Percentiles rank a stretch among this genome's conserved stretches.
Evolutionary conservation across 1,140 invertebrate species (phyloP).

Genomic region (Drosophila ercepeae): DNA sequence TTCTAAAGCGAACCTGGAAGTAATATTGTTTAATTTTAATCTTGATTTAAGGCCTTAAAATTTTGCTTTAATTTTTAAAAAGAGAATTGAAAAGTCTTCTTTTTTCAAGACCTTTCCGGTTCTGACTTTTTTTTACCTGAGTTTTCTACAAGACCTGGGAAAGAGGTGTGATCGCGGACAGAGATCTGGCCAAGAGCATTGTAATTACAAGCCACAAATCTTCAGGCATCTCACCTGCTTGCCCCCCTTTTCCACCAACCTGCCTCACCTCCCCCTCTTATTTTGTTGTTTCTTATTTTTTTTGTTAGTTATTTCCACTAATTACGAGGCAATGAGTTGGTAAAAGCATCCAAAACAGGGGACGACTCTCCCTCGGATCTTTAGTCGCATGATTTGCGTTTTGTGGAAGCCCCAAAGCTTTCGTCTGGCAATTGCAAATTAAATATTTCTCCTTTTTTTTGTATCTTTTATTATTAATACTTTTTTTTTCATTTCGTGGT

Average conservation of each 20-base stretch:
- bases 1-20: no score
- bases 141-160: neutral
- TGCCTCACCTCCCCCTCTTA: neutral
- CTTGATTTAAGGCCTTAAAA: no score
- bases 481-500: conserved; percentile 6
- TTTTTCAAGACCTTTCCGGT: neutral
- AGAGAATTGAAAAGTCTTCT: neutral
- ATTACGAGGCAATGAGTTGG: conserved; percentile 79
- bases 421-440: conserved; percentile 56
- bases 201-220: conserved; percentile 62
- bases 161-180: conserved; percentile 33
- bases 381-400: conserved; percentile 72
- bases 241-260: neutral
- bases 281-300: conserved; percentile 24
- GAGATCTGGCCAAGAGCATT: conserved; percentile 13
- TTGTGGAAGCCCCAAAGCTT: conserved; percentile 34
- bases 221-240: conserved; percentile 3
- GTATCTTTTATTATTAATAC: conserved; percentile 6
- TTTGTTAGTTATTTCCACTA: conserved; percentile 78
- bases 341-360: conserved; percentile 55
- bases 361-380: conserved; percentile 39
- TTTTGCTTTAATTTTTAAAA: neutral
- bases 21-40: no score
- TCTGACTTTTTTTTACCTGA: neutral
- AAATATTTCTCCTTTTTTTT: conserved; percentile 22